phyloP scores from a whole-genome alignment of 2,797 vertebrate genomes.

The Spinus olivaceus region DNA sequence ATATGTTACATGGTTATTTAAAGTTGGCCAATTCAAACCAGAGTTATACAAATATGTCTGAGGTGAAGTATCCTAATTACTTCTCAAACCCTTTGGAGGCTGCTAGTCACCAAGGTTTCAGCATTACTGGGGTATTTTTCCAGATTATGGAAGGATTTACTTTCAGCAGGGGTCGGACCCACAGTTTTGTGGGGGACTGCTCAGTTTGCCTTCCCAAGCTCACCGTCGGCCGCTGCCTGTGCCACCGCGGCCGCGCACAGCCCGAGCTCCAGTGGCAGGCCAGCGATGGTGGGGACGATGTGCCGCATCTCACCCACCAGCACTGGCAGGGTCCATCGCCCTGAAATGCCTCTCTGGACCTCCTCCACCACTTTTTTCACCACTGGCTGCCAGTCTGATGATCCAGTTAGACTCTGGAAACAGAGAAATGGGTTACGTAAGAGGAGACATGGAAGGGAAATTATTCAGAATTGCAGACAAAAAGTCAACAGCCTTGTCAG shows the following conservation, averaged over 20 bases:
- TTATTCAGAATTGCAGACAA: not conserved
- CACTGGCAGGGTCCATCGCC: constrained; percentile 63
- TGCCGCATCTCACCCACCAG: constrained; percentile 74
- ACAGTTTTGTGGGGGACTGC: not conserved
- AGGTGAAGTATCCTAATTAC: not conserved
- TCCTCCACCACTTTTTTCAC: constrained; percentile 51
- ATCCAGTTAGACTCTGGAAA: constrained; percentile 62
- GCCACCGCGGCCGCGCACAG: constrained; percentile 71
- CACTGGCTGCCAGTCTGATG: constrained; percentile 27
- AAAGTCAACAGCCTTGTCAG: not conserved
- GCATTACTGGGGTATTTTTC: not conserved
- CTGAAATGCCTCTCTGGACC: constrained; percentile 66
- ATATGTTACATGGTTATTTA: not conserved
- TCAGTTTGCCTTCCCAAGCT: not conserved
- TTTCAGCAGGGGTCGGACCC: not conserved
- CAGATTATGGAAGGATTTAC: not conserved
- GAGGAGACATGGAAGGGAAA: not conserved
- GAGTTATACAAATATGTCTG: not conserved
- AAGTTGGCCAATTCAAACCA: not conserved
- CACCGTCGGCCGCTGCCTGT: constrained; percentile 66
- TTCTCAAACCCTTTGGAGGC: not conserved
- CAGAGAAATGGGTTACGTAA: not conserved
- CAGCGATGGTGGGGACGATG: constrained; percentile 77
- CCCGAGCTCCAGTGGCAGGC: constrained; percentile 82
- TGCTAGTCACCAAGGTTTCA: not conserved